These are phyloP conservation scores for Brachyhypopomus gauderio DNA, from an alignment of 2,113 vertebrate species.

Conservation along the genomic window DNA sequence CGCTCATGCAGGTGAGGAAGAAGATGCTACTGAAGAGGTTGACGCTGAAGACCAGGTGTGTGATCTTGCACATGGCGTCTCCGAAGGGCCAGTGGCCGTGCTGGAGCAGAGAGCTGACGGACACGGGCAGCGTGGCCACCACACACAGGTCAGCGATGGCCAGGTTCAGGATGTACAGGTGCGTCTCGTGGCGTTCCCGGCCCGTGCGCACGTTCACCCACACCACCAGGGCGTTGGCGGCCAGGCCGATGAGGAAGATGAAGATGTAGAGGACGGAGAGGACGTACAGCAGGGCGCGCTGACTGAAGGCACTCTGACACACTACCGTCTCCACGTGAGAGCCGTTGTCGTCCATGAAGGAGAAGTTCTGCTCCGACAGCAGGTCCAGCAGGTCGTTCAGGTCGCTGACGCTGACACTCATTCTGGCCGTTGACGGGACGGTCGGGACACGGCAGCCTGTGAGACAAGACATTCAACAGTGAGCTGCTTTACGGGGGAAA, in stretches of 20 bases:
- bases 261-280: constrained; percentile 86
- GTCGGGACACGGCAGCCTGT: constrained; percentile 18
- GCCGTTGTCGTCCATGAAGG: constrained; percentile 68
- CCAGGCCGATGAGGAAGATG: constrained; percentile 86
- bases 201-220: constrained; percentile 86
- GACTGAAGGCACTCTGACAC: constrained; percentile 74
- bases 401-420: constrained; percentile 63
- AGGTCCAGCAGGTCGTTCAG: constrained; percentile 74
- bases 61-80: constrained; percentile 83
- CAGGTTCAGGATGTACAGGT: constrained; percentile 89
- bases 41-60: constrained; percentile 88
- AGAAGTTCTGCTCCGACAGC: constrained; percentile 81
- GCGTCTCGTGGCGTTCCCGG: constrained; percentile 82
- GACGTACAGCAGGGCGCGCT: constrained; percentile 74
- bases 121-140: constrained; percentile 86
- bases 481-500: background rate
- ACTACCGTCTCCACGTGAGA: constrained; percentile 76
- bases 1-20: constrained; percentile 89
- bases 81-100: constrained; percentile 90
- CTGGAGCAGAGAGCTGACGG: constrained; percentile 84
- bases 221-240: constrained; percentile 85
- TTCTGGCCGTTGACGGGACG: constrained; percentile 31
- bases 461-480: constrained; percentile 28
- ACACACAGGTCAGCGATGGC: constrained; percentile 88
- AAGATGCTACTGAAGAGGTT: constrained; percentile 93